Evolutionary conservation across 2,113 vertebrate genomes (phyloP), one percentile per base, ranked within the genome.

Genomic region (Colistium nudipinnis): DNA sequence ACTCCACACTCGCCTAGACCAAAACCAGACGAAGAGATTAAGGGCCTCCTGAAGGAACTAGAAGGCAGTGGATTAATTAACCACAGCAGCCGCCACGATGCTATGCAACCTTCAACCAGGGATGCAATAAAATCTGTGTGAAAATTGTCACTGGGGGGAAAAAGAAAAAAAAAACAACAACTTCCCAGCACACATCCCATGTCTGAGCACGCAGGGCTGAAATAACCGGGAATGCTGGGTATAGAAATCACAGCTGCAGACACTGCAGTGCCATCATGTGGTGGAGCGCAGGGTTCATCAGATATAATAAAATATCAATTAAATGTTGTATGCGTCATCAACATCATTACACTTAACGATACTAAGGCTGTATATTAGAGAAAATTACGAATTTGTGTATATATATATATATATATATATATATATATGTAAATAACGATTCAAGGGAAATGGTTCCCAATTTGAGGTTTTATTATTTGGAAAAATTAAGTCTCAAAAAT

Each of bases 401-500:
- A n/a, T n/a, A n/a, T n/a, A n/a, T n/a, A n/a, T n/a, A n/a, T n/a
- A n/a, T n/a, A n/a, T n/a, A n/a, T n/a, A n/a, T n/a, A n/a, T n/a
- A 43, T 13, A 1, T 19, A 9, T 5, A 25, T 4, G 24, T 6
- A 12, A 38, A 31, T 8, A 61, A 28, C 0, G 3, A 70, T 19
- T 47, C 41, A 3, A n/a, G 16, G n/a, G 39, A 43, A 36, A 51
- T 25, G 0, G 1, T 48, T 60, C 81, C 53, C 66, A 49, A 80
- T 87, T 73, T 69, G 7, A 71, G 35, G 38, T 81, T 89, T 87
- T 89, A 92, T 91, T 92, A 93, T 89, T 91, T 91, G 84, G 68
- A 91, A 93, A 93, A 91, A 90, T 88, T 74, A 83, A 63, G 76
- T 89, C 83, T 90, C 74, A 87, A 92, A 93, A 92, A 85, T 69